Conservation (phyloP, 2,888 invertebrate genomes). For the Agelastica alni region DNA sequence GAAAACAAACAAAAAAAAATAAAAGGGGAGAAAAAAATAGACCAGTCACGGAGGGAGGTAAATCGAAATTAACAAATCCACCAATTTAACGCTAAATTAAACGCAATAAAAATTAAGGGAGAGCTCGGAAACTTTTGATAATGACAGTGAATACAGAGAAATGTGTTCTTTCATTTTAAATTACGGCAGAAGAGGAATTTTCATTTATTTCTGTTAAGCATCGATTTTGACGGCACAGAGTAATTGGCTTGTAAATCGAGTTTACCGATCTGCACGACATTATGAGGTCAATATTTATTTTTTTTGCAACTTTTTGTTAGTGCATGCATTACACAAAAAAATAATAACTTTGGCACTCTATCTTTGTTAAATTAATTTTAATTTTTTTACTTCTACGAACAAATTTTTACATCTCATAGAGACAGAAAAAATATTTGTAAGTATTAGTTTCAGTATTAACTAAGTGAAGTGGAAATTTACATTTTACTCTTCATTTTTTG, state of each 20-base stretch:
- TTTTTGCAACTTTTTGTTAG: too few relatives aligned
- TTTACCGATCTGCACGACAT: too few relatives aligned
- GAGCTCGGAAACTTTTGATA: slow-evolving; percentile 15
- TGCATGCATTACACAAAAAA: too few relatives aligned
- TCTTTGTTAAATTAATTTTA: too few relatives aligned
- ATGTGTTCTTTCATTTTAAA: slow-evolving; percentile 7
- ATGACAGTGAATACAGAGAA: slow-evolving; percentile 5
- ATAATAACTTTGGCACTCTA: too few relatives aligned
- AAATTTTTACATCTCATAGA: too few relatives aligned
- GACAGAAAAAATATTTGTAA: too few relatives aligned
- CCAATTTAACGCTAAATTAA: slow-evolving; percentile 32
- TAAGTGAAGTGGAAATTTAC: too few relatives aligned
- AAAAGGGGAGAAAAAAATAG: slow-evolving; percentile 22
- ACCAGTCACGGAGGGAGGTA: slow-evolving; percentile 15
- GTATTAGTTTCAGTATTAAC: too few relatives aligned
- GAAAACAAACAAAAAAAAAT: slow-evolving; percentile 5
- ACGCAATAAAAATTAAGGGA: slow-evolving; percentile 24
- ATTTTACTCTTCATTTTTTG: too few relatives aligned
- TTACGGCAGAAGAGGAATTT: slow-evolving; percentile 1
- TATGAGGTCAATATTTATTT: too few relatives aligned
- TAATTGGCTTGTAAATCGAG: not conserved
- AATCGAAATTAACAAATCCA: slow-evolving; percentile 30
- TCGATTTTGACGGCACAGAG: not conserved
- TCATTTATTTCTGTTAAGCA: slow-evolving; percentile 1
- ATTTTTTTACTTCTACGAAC: too few relatives aligned